phyloP scores from a whole-genome alignment of 2,888 invertebrate genomes.

The Tenthredo scrophulariae region DNA sequence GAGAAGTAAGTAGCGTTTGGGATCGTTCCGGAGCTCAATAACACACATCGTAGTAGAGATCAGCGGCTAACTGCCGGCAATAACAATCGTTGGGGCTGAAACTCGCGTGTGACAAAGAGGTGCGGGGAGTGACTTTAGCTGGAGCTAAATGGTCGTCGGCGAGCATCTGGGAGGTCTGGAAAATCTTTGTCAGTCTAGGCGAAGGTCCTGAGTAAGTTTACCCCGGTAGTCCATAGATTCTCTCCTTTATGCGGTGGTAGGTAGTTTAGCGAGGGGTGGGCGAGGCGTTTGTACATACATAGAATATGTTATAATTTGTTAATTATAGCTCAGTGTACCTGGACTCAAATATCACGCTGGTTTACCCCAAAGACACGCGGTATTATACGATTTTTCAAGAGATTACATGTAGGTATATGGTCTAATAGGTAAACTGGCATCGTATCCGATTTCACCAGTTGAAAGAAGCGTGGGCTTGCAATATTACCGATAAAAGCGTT shows the following conservation, averaged over 20 bases:
- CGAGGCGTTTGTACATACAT: not conserved
- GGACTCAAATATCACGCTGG: not conserved
- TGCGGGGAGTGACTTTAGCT: slow-evolving; percentile 37
- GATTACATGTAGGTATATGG: not conserved
- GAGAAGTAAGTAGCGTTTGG: slow-evolving; percentile 32
- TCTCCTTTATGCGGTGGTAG: not conserved
- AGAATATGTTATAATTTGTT: not conserved
- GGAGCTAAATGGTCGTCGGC: slow-evolving; percentile 24
- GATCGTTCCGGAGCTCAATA: slow-evolving; percentile 47
- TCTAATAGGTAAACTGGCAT: not conserved
- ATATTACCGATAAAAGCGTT: slow-evolving; percentile 40
- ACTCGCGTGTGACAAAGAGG: slow-evolving; percentile 48
- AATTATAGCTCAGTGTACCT: not conserved
- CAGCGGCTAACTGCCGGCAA: slow-evolving; percentile 51
- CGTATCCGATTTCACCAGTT: not conserved
- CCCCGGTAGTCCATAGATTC: not conserved
- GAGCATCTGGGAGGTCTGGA: slow-evolving; percentile 44
- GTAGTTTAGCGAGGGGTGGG: not conserved
- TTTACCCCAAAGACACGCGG: not conserved
- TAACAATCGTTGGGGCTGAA: slow-evolving; percentile 45
- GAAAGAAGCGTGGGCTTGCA: not conserved
- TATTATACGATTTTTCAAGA: not conserved
- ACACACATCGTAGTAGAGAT: slow-evolving; percentile 48
- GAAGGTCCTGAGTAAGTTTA: slow-evolving; percentile 31
- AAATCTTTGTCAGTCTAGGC: slow-evolving; percentile 29